Base-by-base conservation (phyloP, 2,113 vertebrate genomes). In the Pelecanoides urinatrix region DNA sequence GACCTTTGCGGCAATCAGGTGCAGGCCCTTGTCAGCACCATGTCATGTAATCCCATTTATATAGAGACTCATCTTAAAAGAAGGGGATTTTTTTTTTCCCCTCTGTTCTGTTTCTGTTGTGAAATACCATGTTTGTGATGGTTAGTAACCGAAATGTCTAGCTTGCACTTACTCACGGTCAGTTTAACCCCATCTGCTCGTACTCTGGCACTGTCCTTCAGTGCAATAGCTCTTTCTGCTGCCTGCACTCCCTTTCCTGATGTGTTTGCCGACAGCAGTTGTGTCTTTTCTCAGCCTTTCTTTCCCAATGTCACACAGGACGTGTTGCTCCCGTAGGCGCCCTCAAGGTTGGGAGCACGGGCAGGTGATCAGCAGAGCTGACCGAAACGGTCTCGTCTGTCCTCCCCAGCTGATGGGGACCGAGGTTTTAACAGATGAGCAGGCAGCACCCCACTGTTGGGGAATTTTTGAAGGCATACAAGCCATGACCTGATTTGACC, bases 361-460 rank as follows among this genome's bases (percentile, higher is more conserved):
- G 23, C 86, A 80, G 86, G 83, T n/a, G 45, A 56, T 50, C 29
- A 71, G 49, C 88, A 90, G 53, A 80, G 72, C 75, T 88, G 73
- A 42, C 55, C 4, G 1, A 14, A 50, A 73, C 2, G 0, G 8
- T 50, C 65, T 73, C 2, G 0, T 32, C 42, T 83, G 55, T 55
- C 50, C 42, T 77, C 32, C 1, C 4, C 63, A 71, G 59, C 21
- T 71, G 30, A 3, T 30, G 50, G n/a, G 53, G 42, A 71, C 38
- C 0, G 0, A 84, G n/a, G 16, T 25, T 83, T 47, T 66, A 59
- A 47, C 68, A 86, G 68, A 25, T 0, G 4, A 95, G 52, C 56
- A 52, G 88, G 29, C 61, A 82, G n/a, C 78, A 45, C 50, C 49
- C 58, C 19, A 4, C n/a, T 77, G 23, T 15, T 0, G 0, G 26